Evolutionary conservation across 2,797 vertebrate genomes (phyloP).

Genomic region (Pantherophis alleghaniensis): DNA sequence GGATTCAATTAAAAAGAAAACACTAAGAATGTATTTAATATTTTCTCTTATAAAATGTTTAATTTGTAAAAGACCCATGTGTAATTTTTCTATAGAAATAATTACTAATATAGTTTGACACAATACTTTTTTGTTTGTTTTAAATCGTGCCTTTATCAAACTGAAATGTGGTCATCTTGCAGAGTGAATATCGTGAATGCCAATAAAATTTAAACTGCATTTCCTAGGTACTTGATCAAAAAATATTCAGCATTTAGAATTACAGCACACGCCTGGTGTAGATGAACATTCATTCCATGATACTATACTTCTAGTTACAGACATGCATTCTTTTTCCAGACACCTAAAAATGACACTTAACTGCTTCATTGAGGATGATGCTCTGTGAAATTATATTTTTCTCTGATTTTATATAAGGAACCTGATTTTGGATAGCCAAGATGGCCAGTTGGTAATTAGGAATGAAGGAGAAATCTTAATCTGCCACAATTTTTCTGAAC

Average conservation of each 20-base stretch:
- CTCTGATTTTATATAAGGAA: background rate
- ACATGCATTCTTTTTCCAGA: background rate
- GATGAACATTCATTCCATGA: background rate
- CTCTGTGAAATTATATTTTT: background rate
- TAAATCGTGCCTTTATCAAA: background rate
- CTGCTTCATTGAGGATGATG: background rate
- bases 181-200: background rate
- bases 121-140: background rate
- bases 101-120: background rate
- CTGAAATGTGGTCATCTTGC: background rate
- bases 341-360: background rate
- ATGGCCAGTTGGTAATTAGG: background rate
- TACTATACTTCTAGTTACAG: background rate
- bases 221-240: background rate
- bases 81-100: background rate
- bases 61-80: background rate
- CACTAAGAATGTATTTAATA: background rate
- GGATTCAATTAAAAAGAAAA: conserved; percentile 5
- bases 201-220: background rate
- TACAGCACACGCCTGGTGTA: background rate
- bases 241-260: background rate
- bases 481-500: background rate
- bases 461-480: background rate
- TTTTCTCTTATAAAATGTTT: background rate
- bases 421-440: background rate